These are phyloP conservation scores for Bacillus rossius DNA, from an alignment of 1,140 invertebrate genomes.

Conservation along the genomic window DNA sequence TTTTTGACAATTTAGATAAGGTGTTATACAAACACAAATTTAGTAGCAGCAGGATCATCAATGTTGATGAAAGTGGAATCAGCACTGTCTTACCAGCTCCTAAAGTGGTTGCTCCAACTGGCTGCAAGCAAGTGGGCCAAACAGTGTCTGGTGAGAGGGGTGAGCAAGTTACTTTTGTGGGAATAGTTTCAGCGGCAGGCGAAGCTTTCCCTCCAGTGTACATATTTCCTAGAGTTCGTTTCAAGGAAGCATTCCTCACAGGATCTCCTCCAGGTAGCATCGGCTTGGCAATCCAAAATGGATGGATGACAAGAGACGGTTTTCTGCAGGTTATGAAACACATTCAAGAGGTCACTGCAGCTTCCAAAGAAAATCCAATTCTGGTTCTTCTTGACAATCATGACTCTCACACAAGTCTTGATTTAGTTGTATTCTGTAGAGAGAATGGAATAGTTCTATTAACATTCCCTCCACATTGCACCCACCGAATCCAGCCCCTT, in stretches of 20 bases:
- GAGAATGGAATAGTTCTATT: conserved; percentile 34
- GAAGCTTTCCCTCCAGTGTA: conserved; percentile 32
- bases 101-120: conserved; percentile 38
- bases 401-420: conserved; percentile 15
- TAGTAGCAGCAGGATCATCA: conserved; percentile 34
- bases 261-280: conserved; percentile 27
- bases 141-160: conserved; percentile 38
- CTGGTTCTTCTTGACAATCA: conserved; percentile 29
- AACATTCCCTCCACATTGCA: conserved; percentile 30
- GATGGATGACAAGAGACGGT: conserved; percentile 41
- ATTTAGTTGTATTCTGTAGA: conserved; percentile 7
- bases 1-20: conserved; percentile 11
- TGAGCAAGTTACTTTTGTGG: conserved; percentile 32
- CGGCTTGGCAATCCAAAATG: conserved; percentile 27
- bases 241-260: conserved; percentile 30
- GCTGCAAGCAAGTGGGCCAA: conserved; percentile 37
- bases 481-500: conserved; percentile 40
- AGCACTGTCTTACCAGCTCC: conserved; percentile 41
- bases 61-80: conserved; percentile 42
- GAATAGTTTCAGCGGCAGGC: conserved; percentile 32
- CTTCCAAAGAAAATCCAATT: conserved; percentile 15
- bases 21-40: conserved; percentile 34
- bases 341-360: conserved; percentile 30
- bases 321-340: conserved; percentile 44
- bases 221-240: conserved; percentile 33